Base-by-base conservation (phyloP, 1,140 invertebrate species). In the Globodera ellingtonae region DNA sequence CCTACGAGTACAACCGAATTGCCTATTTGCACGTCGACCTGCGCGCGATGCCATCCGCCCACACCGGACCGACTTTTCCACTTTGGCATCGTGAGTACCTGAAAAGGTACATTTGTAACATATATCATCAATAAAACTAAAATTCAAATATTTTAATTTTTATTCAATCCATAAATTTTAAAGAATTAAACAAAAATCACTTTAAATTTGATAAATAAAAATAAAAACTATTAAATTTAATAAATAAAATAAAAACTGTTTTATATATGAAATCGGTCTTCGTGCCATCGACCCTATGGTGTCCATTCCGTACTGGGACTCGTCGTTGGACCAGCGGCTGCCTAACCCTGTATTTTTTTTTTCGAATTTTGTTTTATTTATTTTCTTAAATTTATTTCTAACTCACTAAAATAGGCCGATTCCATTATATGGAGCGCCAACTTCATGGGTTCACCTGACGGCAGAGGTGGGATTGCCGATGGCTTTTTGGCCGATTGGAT, bases 291-390 rank as follows among this genome's bases (percentile, higher is more conserved):
- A 78, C n/a, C 70, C 75, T 15, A 21, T 15, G 6, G 35, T 78
- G 15, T 75, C 75, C 52, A 47, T 78, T 46, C 75, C 75, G 6
- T 78, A 78, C 50, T 78, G 71, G 71, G 75, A 78, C 9, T 78
- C 75, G 24, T 15, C 52, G 3, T 24, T 78, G 70, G 75, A 77
- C 62, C 10, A 62, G 6, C 48, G 13, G 4, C 62, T 74, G 62
- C 47, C 72, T 15, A 52, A 52, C 6, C 47, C 72, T 35, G 47
- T 44, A 74, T 59, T 74, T 50, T 62, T n/a, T 18, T 72, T 72
- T 74, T 48, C 13, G 15, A 62, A 62, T 13, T 18, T 35, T 35
- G 35, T 3, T 35, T 35, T 35, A 35, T 35, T 35, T 24, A 59
- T 15, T 59, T 59, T 15, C 18, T 4, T 18, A 15, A 62, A 62